Base-by-base conservation (phyloP, 2,888 invertebrate genomes). In the Campoplex capitator region DNA sequence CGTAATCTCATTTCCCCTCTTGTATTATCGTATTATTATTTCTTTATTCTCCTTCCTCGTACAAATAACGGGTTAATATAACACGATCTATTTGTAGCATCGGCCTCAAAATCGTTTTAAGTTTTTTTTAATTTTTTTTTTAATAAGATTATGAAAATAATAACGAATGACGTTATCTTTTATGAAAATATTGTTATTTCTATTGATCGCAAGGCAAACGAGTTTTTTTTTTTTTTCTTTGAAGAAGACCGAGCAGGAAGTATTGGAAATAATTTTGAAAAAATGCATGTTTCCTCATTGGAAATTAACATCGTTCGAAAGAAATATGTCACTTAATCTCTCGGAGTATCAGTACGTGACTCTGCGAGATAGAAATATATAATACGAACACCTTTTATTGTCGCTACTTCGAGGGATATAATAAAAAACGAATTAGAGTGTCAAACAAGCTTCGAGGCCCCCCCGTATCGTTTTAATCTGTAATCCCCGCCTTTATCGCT, bases 381-480 rank as follows among this genome's bases (percentile, higher is more conserved):
- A 77, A 77, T 16, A 42, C 45, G 23, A 67, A 23, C 23, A 2
- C 54, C 54, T n/a, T 78, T 78, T 35, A 38, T 38, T 28, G 16
- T 73, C 23, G 23, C 38, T 48, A 9, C 67, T 81, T 54, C 38
- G 58, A 38, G 62, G 48, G 77, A 77, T 78, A 85, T 67, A n/a
- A 38, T 67, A n/a, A 38, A 58, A 73, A 77, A n/a, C 51, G 71
- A 76, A 70, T 85, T 81, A 81, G 80, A 81, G 35, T 65, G 83
- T 78, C 78, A 74, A 81, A 74, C 73, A 32, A 35, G 58, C 70
- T 23, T 18, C 68, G 70, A 51, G 42, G 70, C 68, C 58, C 48
- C 51, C 51, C 79, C 32, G 70, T 86, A 73, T 73, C 74, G 45
- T 62, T 28, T 51, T 80, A 51, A 85, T 83, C 82, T 77, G 45